phyloP scores from a whole-genome alignment of 2,888 invertebrate species.

The Lasius platythorax region DNA sequence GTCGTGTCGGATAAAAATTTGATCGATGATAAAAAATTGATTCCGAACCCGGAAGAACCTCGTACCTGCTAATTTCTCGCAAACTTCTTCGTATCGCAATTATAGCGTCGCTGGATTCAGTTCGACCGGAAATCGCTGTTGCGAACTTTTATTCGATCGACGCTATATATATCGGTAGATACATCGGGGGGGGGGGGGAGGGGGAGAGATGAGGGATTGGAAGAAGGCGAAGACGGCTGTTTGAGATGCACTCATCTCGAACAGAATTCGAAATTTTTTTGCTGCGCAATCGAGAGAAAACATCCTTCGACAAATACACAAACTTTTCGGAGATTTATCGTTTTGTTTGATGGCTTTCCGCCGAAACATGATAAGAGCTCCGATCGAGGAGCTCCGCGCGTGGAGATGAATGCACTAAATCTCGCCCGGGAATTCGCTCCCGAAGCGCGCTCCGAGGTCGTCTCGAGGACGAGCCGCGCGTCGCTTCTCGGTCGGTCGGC shows the following conservation, averaged over 20 bases:
- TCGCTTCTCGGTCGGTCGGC: not conserved
- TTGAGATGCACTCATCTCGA: constrained; percentile 21
- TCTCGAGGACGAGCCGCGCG: constrained; percentile 36
- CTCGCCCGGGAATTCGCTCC: constrained; percentile 10
- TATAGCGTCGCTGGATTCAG: constrained; percentile 1
- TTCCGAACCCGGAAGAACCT: not conserved
- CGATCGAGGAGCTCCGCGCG: not conserved
- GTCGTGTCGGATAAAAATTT: constrained; percentile 13
- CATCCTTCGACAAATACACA: constrained; percentile 22
- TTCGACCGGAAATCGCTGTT: not conserved
- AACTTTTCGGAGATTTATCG: constrained; percentile 48
- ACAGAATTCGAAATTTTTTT: not conserved
- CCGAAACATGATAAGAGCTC: constrained; percentile 37
- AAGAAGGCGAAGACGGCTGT: not conserved
- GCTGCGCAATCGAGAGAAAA: constrained; percentile 15
- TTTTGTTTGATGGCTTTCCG: constrained; percentile 35
- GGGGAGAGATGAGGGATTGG: not conserved
- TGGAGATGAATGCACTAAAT: not conserved
- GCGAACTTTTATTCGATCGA: not conserved
- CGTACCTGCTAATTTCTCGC: not conserved
- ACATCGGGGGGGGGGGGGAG: too few relatives aligned
- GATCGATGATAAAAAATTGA: constrained; percentile 42
- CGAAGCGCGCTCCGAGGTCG: not conserved
- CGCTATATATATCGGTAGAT: too few relatives aligned
- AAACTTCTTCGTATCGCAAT: constrained; percentile 1